Percentiles rank a stretch among this genome's conserved stretches.
Evolutionary conservation across 1,140 invertebrate species (phyloP).

Genomic region (Pteromalus puparum): DNA sequence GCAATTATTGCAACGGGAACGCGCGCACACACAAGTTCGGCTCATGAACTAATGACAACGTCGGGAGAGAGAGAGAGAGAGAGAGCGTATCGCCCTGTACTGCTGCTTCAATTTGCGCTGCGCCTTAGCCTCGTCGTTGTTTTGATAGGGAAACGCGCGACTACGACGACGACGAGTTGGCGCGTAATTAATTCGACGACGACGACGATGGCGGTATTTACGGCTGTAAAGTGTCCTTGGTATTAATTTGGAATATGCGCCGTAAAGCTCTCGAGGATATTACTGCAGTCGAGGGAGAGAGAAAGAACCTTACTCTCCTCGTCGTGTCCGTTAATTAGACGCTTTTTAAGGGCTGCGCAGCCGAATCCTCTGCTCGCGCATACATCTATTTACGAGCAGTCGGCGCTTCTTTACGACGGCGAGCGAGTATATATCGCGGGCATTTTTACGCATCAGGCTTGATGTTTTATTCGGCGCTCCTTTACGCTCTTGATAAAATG

Average conservation of each 20-base stretch:
- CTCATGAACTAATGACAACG: conserved; percentile 47
- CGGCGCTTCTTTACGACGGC: conserved; percentile 13
- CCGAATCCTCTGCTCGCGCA: not conserved
- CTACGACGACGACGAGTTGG: conserved; percentile 42
- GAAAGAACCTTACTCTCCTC: conserved; percentile 14
- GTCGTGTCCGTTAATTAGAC: not conserved
- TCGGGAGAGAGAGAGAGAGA: not conserved
- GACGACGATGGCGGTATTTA: conserved; percentile 54
- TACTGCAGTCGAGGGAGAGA: conserved; percentile 47
- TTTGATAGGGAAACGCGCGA: conserved; percentile 46
- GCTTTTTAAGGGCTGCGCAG: not conserved
- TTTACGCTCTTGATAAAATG: conserved; percentile 21
- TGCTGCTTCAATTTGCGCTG: conserved; percentile 43
- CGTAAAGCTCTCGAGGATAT: conserved; percentile 57
- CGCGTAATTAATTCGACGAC: conserved; percentile 52
- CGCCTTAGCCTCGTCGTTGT: conserved; percentile 36
- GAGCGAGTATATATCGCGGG: not conserved
- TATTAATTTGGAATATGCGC: conserved; percentile 62
- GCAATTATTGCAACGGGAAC: conserved; percentile 38
- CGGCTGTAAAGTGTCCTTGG: conserved; percentile 61
- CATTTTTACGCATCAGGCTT: conserved; percentile 10
- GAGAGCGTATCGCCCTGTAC: conserved; percentile 5
- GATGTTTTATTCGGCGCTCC: not conserved
- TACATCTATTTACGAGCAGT: conserved; percentile 13
- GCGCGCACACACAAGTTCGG: conserved; percentile 1